A percentile compares a stretch with the other conserved stretches of the same genome.
Conservation (phyloP, 1,140 invertebrate species). For the Grapholita molesta region DNA sequence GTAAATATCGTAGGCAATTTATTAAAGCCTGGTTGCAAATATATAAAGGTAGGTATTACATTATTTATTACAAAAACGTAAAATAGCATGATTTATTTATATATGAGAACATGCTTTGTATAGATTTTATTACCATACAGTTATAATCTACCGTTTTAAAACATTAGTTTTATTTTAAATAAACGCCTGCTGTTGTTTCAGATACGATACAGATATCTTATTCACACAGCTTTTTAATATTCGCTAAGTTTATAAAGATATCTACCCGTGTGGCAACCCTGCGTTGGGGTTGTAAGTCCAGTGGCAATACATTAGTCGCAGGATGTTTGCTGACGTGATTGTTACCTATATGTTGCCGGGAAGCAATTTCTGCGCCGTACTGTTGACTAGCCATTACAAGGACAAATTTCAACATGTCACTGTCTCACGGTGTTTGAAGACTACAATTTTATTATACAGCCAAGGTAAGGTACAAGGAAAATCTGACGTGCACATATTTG, state of each 20-base stretch:
- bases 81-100: too few relatives aligned
- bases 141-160: too few relatives aligned
- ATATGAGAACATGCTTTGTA: too few relatives aligned
- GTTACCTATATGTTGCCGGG: conserved; percentile 16
- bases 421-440: not conserved
- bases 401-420: conserved; percentile 3
- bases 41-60: too few relatives aligned
- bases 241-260: not conserved
- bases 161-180: too few relatives aligned
- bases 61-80: too few relatives aligned
- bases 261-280: not conserved
- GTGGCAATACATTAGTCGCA: conserved; percentile 42
- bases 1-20: too few relatives aligned
- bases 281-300: not conserved
- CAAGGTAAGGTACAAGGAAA: not conserved
- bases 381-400: conserved; percentile 5
- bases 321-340: conserved; percentile 48
- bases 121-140: too few relatives aligned
- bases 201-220: not conserved
- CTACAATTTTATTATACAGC: not conserved
- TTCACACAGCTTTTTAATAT: not conserved
- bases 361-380: not conserved
- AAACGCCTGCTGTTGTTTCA: too few relatives aligned
- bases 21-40: too few relatives aligned
- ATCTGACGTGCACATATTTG: not conserved